Evolutionary conservation across 37 sponge, comb jelly and placozoan species (phyloP).

Genomic region (Halichondria panicea): DNA sequence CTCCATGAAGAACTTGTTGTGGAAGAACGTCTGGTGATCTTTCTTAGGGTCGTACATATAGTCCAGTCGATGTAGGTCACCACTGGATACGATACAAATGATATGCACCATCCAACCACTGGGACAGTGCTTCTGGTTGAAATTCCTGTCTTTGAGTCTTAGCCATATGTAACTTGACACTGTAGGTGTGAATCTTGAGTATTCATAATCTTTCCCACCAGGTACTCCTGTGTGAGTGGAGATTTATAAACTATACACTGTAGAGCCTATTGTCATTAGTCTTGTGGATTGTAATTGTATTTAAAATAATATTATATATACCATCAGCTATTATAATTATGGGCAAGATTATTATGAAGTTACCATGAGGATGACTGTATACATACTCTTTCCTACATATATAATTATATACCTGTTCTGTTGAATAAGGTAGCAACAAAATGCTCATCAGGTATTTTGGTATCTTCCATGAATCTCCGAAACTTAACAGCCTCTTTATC

Average conservation of each 20-base stretch:
- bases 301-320: no score
- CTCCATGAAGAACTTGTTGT: conserved; percentile 56
- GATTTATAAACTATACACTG: no score
- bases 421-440: conserved; percentile 15
- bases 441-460: conserved; percentile 7
- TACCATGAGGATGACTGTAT: no score
- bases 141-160: background rate
- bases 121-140: background rate
- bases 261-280: no score
- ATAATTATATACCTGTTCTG: no score
- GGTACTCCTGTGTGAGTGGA: no score
- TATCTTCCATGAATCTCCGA: background rate
- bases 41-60: background rate
- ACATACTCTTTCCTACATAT: no score
- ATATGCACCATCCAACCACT: background rate
- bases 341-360: no score
- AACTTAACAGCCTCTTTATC: background rate
- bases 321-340: no score
- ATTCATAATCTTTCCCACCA: conserved; percentile 5
- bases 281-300: no score
- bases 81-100: conserved; percentile 3
- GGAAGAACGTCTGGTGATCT: conserved; percentile 9
- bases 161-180: background rate
- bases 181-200: background rate
- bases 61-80: background rate